These are phyloP conservation scores for Octopus sinensis DNA, from an alignment of 1,140 invertebrate species.

Conservation along the genomic window DNA sequence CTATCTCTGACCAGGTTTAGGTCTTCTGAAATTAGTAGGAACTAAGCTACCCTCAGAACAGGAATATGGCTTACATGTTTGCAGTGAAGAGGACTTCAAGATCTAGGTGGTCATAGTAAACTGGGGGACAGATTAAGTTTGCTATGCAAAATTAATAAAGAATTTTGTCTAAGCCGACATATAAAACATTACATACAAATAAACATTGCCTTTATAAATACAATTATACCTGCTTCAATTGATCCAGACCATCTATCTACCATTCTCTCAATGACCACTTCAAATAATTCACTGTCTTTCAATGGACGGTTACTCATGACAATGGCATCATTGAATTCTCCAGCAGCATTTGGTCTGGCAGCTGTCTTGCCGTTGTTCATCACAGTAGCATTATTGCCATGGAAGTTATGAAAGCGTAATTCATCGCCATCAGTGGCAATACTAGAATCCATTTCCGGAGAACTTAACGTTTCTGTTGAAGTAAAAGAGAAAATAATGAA, in stretches of 20 bases:
- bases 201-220: background rate
- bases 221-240: slow-evolving; percentile 71
- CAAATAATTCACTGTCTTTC: slow-evolving; percentile 86
- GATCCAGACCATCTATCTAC: slow-evolving; percentile 89
- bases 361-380: slow-evolving; percentile 82
- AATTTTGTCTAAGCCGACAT: too few relatives aligned
- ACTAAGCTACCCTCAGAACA: too few relatives aligned
- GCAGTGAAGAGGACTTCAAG: too few relatives aligned
- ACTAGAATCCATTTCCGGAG: slow-evolving; percentile 45
- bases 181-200: too few relatives aligned
- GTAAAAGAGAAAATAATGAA: background rate
- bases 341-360: slow-evolving; percentile 74
- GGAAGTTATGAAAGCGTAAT: slow-evolving; percentile 81
- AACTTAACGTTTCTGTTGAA: slow-evolving; percentile 38
- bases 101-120: too few relatives aligned
- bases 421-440: slow-evolving; percentile 60
- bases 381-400: slow-evolving; percentile 86
- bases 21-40: too few relatives aligned
- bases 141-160: too few relatives aligned
- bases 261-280: slow-evolving; percentile 86
- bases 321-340: slow-evolving; percentile 92
- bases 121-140: too few relatives aligned
- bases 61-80: too few relatives aligned
- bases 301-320: slow-evolving; percentile 84
- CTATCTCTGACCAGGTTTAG: too few relatives aligned